A percentile compares a stretch with the other conserved stretches of the same genome.
Evolutionary conservation across 23 tunicate species (phyloP).

Genomic region (Ascidia mentula): DNA sequence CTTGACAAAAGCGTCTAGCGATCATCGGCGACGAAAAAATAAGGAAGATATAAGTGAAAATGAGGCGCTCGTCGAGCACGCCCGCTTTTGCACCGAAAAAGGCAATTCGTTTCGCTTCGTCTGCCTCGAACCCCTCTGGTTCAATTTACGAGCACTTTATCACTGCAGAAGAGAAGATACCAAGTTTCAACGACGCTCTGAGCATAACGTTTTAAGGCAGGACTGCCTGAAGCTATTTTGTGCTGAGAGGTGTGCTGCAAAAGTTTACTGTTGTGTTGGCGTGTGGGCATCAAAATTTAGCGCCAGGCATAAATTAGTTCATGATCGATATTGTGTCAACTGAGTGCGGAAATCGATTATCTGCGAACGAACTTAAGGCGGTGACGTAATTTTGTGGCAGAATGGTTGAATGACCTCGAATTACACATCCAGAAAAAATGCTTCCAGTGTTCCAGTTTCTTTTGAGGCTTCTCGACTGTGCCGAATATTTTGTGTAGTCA

Average conservation of each 20-base stretch:
- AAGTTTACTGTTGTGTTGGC: neutral
- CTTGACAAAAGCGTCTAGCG: slow-evolving; percentile 4
- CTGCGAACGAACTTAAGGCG: neutral
- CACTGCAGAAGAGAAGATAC: neutral
- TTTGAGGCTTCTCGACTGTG: too few relatives aligned
- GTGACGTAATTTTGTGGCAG: neutral
- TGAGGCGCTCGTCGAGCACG: neutral
- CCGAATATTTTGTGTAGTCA: too few relatives aligned
- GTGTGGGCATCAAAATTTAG: neutral
- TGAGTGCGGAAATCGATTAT: neutral
- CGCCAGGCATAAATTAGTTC: neutral
- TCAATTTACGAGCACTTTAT: neutral
- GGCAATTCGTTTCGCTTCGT: neutral
- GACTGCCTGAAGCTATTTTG: neutral
- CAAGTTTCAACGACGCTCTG: neutral
- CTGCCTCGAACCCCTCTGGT: neutral
- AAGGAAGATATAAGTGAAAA: neutral
- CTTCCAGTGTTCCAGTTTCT: too few relatives aligned
- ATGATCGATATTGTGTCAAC: slow-evolving; percentile 7
- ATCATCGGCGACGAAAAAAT: neutral
- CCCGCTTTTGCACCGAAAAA: neutral
- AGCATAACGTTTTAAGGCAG: neutral
- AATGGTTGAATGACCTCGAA: too few relatives aligned
- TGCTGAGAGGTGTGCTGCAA: neutral
- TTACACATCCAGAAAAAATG: too few relatives aligned